Percentiles rank a stretch among this genome's conserved stretches.
Conservation (phyloP, 1,140 invertebrate species). For the Drosophila trapezifrons region DNA sequence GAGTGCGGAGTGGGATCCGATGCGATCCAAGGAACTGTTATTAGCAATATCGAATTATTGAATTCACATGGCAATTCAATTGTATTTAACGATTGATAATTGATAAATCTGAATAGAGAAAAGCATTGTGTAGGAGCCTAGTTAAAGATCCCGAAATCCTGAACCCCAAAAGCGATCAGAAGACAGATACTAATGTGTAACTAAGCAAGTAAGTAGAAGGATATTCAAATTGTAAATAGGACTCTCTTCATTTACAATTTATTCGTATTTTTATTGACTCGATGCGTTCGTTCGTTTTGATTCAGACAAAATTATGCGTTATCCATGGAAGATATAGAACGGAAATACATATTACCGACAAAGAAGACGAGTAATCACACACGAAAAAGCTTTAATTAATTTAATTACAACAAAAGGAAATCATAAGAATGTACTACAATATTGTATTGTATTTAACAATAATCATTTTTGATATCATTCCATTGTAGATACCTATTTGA, state of each 20-base stretch:
- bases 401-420: constrained; percentile 69
- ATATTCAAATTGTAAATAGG: constrained; percentile 79
- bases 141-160: constrained; percentile 39
- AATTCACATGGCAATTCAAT: constrained; percentile 75
- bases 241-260: constrained; percentile 44
- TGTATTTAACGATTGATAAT: constrained; percentile 65
- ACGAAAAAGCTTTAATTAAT: constrained; percentile 81
- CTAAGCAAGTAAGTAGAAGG: constrained; percentile 57
- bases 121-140: constrained; percentile 70
- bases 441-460: constrained; percentile 53
- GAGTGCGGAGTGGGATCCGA: neutral
- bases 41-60: constrained; percentile 71
- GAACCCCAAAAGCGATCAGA: constrained; percentile 50
- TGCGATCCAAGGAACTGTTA: constrained; percentile 34
- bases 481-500: constrained; percentile 80
- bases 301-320: constrained; percentile 35
- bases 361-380: constrained; percentile 41
- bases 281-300: constrained; percentile 37
- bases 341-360: constrained; percentile 28
- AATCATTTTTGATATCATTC: constrained; percentile 78
- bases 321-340: constrained; percentile 29
- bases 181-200: constrained; percentile 64
- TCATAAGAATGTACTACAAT: constrained; percentile 41
- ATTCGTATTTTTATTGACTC: constrained; percentile 19
- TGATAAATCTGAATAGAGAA: constrained; percentile 61